Percentiles rank a stretch among this genome's conserved stretches.
Conservation (phyloP, 2,113 vertebrate species). For the Perca schrenkii region DNA sequence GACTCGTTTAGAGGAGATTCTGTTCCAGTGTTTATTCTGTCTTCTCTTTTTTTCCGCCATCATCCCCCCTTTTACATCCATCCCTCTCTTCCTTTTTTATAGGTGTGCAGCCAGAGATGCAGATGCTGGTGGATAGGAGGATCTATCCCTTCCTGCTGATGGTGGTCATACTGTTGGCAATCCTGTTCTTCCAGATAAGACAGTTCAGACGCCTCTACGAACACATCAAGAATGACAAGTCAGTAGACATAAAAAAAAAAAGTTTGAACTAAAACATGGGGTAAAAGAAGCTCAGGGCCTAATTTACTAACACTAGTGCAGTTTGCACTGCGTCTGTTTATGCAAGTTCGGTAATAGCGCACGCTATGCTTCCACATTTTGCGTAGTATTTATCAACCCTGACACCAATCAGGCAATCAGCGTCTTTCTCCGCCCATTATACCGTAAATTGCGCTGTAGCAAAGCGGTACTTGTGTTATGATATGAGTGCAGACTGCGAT, state of each 20-base stretch:
- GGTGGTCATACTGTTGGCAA: constrained; percentile 92
- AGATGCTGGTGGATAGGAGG: constrained; percentile 86
- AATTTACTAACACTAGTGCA: no score
- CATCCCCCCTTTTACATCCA: neutral
- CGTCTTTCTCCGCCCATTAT: no score
- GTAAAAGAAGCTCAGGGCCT: neutral
- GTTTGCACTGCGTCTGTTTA: no score
- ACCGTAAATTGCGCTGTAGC: no score
- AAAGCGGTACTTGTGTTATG: no score
- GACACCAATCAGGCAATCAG: no score
- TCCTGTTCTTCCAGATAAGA: constrained; percentile 96
- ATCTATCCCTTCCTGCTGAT: constrained; percentile 98
- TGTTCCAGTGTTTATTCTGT: constrained; percentile 3
- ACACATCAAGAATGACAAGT: constrained; percentile 99
- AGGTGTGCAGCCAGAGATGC: constrained; percentile 75
- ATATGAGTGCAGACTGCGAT: no score
- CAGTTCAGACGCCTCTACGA: constrained; percentile 99
- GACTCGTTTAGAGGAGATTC: neutral
- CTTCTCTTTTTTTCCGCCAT: neutral
- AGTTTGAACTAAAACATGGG: neutral
- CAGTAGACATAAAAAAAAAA: constrained; percentile 60
- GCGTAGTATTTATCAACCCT: no score
- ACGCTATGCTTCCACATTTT: no score
- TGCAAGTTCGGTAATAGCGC: no score
- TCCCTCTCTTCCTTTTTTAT: neutral